Percentiles rank a stretch among this genome's conserved stretches.
Evolutionary conservation across 2,113 vertebrate genomes (phyloP).

Genomic region (Speoplatyrhinus poulsoni): DNA sequence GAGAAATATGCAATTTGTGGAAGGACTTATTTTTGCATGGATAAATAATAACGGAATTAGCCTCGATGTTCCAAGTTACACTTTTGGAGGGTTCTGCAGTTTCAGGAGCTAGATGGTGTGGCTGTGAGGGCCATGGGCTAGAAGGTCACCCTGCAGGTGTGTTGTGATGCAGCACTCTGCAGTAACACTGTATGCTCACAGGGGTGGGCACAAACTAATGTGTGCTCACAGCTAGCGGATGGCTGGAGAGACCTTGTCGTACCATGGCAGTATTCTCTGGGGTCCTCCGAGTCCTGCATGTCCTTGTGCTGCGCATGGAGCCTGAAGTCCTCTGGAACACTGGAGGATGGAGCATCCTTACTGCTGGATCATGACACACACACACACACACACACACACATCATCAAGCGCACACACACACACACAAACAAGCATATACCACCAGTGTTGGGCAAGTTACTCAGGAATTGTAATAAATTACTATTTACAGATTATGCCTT

Average conservation of each 20-base stretch:
- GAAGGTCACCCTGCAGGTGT: too few species aligned
- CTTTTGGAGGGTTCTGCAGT: too few species aligned
- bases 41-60: too few species aligned
- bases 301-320: conserved; percentile 54
- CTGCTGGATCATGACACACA: conserved; percentile 19
- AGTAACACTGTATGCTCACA: background rate
- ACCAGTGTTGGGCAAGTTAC: too few species aligned
- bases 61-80: too few species aligned
- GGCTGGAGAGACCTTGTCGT: conserved; percentile 19
- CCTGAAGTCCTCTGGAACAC: conserved; percentile 24
- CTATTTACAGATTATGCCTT: too few species aligned
- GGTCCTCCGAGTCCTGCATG: conserved; percentile 63
- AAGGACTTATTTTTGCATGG: too few species aligned
- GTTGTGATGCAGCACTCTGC: background rate
- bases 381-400: conserved; percentile 2
- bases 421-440: too few species aligned
- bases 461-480: too few species aligned
- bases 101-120: too few species aligned
- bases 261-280: conserved; percentile 73
- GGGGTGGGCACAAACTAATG: conserved; percentile 3
- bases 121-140: too few species aligned
- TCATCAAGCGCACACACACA: background rate
- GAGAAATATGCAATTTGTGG: too few species aligned
- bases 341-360: conserved; percentile 17
- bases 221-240: background rate